These are phyloP conservation scores for Margarornis squamiger DNA, from an alignment of 2,797 vertebrate genomes.

Conservation along the genomic window DNA sequence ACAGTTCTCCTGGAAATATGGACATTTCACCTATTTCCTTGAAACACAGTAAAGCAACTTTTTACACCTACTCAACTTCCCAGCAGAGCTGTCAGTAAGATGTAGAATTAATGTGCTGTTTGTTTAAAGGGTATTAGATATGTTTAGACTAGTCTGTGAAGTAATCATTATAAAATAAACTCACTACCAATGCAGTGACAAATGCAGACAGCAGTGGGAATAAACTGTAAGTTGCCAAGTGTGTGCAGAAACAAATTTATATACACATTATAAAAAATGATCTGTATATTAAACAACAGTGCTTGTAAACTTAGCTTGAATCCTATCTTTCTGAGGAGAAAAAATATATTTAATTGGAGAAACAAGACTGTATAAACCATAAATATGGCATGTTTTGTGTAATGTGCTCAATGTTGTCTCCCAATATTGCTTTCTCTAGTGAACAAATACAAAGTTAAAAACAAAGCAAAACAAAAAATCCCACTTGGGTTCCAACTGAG, in stretches of 20 bases:
- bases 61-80: background rate
- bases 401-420: background rate
- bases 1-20: background rate
- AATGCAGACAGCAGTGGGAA: background rate
- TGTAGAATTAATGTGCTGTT: background rate
- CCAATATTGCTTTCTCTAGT: background rate
- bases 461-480: accelerated
- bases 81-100: background rate
- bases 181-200: background rate
- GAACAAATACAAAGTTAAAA: background rate
- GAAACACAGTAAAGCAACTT: background rate
- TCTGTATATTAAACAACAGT: background rate
- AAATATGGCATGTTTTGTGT: background rate
- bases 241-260: background rate
- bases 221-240: background rate
- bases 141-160: background rate
- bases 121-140: background rate
- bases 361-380: background rate
- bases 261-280: background rate
- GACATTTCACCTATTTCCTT: background rate
- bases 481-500: background rate
- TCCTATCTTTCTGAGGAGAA: background rate
- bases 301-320: background rate
- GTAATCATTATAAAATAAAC: background rate
- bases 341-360: background rate